Conservation (phyloP, 1,140 invertebrate genomes). For the Euura lappo region DNA sequence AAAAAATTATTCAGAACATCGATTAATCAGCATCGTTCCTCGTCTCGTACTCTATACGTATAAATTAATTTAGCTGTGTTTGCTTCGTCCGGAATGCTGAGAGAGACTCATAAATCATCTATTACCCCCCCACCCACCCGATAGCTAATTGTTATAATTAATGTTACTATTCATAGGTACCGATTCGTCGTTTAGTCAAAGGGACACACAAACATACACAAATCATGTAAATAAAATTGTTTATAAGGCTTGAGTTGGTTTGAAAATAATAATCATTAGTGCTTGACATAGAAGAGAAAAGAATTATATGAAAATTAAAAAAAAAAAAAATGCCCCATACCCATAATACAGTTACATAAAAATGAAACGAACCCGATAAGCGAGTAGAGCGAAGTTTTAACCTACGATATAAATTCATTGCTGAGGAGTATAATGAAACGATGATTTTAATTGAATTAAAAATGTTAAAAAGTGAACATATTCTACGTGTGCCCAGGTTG, state of each 20-base stretch:
- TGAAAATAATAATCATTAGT: constrained; percentile 1
- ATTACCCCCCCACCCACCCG: background rate
- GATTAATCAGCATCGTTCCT: background rate
- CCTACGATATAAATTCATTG: background rate
- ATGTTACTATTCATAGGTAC: background rate
- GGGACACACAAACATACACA: constrained; percentile 15
- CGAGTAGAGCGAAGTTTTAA: background rate
- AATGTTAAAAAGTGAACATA: too few relatives aligned
- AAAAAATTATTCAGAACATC: too few relatives aligned
- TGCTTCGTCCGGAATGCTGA: background rate
- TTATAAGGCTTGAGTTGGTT: constrained; percentile 21
- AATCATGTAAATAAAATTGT: constrained; percentile 27
- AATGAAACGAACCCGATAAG: too few relatives aligned
- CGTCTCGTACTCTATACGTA: background rate
- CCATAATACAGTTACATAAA: too few relatives aligned
- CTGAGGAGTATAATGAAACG: too few relatives aligned
- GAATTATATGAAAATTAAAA: too few relatives aligned
- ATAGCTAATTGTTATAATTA: background rate
- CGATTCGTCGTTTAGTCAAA: constrained; percentile 2
- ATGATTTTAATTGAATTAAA: too few relatives aligned
- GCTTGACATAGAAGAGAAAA: background rate
- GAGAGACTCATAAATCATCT: background rate
- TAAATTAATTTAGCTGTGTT: background rate
- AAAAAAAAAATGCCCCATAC: too few relatives aligned
- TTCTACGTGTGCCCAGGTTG: too few relatives aligned